A percentile compares a stretch with the other conserved stretches of the same genome.
These are phyloP conservation scores for Nemapogon koenigi DNA, from an alignment of 2,888 invertebrate species.

Conservation along the genomic window DNA sequence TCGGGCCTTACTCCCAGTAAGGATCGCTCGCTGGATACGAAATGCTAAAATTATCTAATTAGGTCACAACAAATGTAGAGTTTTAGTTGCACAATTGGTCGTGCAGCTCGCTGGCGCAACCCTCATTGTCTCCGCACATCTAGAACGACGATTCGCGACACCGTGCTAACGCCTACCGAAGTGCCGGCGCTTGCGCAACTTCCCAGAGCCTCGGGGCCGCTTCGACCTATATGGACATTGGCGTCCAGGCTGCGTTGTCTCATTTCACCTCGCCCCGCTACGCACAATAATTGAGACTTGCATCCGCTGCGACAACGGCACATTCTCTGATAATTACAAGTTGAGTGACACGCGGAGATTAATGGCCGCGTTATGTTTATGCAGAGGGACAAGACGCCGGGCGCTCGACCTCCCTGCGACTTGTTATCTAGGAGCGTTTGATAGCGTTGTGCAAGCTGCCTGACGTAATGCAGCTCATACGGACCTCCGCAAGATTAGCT, in stretches of 20 bases:
- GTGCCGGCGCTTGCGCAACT: slow-evolving; percentile 4
- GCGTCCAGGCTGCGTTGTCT: slow-evolving; percentile 21
- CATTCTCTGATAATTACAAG: slow-evolving; percentile 7
- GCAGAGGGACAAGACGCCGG: neutral
- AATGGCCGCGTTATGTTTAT: slow-evolving; percentile 3
- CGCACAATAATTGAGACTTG: slow-evolving; percentile 6
- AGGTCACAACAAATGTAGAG: too few relatives aligned
- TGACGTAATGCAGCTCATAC: slow-evolving; percentile 1
- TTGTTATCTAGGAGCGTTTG: neutral
- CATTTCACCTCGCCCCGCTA: slow-evolving; percentile 4
- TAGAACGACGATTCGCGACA: slow-evolving; percentile 38
- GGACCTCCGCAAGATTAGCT: neutral
- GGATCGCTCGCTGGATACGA: too few relatives aligned
- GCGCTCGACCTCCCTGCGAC: neutral
- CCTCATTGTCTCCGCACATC: slow-evolving; percentile 38
- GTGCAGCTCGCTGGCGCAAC: slow-evolving; percentile 21
- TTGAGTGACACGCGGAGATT: slow-evolving; percentile 1
- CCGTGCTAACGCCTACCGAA: slow-evolving; percentile 27
- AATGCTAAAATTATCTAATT: too few relatives aligned
- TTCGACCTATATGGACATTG: slow-evolving; percentile 21
- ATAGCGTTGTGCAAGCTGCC: too few relatives aligned
- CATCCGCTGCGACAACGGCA: too few relatives aligned
- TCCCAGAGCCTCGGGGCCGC: slow-evolving; percentile 3
- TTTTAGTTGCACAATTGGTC: slow-evolving; percentile 20
- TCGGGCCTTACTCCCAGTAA: too few relatives aligned